These are phyloP conservation scores for Chironomus tentans DNA, from an alignment of 2,888 invertebrate species.

Conservation along the genomic window DNA sequence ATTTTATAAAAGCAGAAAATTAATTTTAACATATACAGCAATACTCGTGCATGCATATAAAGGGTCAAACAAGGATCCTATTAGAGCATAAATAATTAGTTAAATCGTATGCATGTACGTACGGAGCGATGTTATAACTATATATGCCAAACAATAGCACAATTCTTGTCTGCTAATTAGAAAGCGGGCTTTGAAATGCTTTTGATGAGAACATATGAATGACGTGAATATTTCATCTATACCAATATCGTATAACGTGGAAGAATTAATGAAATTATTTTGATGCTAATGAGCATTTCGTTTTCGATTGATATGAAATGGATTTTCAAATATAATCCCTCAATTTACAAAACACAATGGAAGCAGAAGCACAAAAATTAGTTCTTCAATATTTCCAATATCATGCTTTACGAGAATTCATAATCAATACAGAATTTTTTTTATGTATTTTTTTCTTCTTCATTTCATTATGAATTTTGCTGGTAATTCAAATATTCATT, in stretches of 20 bases:
- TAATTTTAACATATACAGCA: background rate
- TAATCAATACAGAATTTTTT: no score
- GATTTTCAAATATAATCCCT: background rate
- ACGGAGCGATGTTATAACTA: background rate
- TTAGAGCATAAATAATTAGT: conserved; percentile 19
- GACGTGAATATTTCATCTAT: conserved; percentile 4
- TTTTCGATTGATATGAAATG: background rate
- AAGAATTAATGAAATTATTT: conserved; percentile 18
- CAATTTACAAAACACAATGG: background rate
- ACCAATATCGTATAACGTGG: background rate
- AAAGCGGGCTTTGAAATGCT: background rate
- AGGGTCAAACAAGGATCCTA: background rate
- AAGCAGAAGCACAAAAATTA: no score
- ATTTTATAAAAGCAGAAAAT: background rate
- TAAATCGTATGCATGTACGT: background rate
- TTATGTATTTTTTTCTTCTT: no score
- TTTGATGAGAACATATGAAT: conserved; percentile 14
- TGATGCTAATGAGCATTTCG: conserved; percentile 16
- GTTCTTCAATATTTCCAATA: background rate
- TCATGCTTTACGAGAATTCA: background rate
- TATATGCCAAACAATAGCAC: background rate
- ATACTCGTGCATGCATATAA: background rate
- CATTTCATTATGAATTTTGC: no score
- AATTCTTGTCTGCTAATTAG: conserved; percentile 7
- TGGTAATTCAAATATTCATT: no score